Conservation (phyloP, 2,888 invertebrate species). For the Beris morrisii region DNA sequence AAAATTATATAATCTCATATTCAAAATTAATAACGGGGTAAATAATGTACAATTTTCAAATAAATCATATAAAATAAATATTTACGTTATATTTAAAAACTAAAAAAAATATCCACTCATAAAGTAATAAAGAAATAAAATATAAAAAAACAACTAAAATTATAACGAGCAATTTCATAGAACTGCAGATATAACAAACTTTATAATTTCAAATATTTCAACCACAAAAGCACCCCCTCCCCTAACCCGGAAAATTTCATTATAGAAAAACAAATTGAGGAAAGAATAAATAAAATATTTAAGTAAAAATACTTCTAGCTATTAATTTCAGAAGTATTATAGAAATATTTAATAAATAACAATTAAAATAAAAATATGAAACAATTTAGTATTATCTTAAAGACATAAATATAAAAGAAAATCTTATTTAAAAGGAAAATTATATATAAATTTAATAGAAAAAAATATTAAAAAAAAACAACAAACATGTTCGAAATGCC, state of each 20-base stretch:
- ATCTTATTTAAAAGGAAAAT: not conserved
- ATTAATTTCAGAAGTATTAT: not conserved
- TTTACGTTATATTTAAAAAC: not conserved
- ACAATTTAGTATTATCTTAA: not conserved
- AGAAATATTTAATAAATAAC: not conserved
- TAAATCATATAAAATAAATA: not conserved
- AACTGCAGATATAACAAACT: not conserved
- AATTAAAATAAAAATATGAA: not conserved
- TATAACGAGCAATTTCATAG: not conserved
- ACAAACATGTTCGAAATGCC: not conserved
- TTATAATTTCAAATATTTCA: too few species aligned
- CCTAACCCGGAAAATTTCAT: too few species aligned
- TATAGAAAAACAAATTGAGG: too few species aligned
- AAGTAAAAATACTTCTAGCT: not conserved
- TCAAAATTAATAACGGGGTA: too few species aligned
- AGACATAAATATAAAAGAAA: not conserved
- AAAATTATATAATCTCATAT: too few species aligned
- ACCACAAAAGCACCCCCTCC: too few species aligned
- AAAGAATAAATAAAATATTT: not conserved
- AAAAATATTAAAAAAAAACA: not conserved
- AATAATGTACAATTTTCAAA: not conserved
- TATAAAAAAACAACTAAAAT: not conserved
- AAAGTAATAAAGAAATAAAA: not conserved
- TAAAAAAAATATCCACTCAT: slow-evolving; percentile 1
- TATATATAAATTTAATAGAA: not conserved